phyloP scores from a whole-genome alignment of 2,113 vertebrate genomes.

The Dryoscopus gambensis region DNA sequence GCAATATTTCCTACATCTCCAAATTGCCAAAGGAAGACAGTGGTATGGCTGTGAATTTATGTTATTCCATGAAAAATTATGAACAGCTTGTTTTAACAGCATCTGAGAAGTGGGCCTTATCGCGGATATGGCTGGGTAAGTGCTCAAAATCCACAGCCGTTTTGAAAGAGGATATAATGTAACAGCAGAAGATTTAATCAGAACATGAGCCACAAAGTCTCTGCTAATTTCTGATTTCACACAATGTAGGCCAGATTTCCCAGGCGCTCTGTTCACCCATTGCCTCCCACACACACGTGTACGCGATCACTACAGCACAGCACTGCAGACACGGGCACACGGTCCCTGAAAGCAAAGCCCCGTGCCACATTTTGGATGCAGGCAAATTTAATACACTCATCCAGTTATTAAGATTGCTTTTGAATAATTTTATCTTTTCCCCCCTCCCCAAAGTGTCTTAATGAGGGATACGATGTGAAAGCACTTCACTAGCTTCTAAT shows the following conservation, averaged over 20 bases:
- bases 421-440: not conserved
- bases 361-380: not conserved
- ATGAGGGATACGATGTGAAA: not conserved
- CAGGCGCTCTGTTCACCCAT: not conserved
- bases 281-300: not conserved
- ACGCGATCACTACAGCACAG: fast-evolving
- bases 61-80: not conserved
- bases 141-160: not conserved
- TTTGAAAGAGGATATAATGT: not conserved
- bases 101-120: not conserved
- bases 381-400: not conserved
- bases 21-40: not conserved
- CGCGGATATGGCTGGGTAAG: not conserved
- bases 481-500: not conserved
- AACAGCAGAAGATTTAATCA: not conserved
- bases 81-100: not conserved
- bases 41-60: not conserved
- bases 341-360: not conserved
- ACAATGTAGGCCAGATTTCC: not conserved
- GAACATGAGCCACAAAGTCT: not conserved
- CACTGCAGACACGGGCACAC: not conserved
- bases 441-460: not conserved
- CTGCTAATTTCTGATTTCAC: not conserved
- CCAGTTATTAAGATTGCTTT: not conserved
- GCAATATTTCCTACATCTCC: not conserved